Evolutionary conservation across 2,797 vertebrate genomes (phyloP), one percentile per base, ranked within the genome.

Genomic region (Acanthiza pusilla): DNA sequence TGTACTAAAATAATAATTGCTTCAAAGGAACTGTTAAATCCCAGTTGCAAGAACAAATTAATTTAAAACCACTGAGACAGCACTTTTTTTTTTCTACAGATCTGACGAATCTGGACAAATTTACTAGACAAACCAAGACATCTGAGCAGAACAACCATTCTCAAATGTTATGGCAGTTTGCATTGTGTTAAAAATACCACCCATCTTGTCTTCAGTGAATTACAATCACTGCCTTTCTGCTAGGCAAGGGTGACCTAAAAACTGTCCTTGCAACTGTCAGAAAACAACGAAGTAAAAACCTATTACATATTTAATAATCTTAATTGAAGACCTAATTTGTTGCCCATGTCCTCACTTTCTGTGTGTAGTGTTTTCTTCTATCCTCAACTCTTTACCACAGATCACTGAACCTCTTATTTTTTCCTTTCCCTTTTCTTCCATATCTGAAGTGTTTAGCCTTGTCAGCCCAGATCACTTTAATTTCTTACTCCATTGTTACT

Each of bases 1-100:
- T 93, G 95, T 79, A 95, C 70, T 84, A 95, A 96, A 94, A 96
- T 88, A 96, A 91, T 96, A 96, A 97, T 88, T 96, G 94, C 96
- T 95, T 89, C 95, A 95, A 95, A 95, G 95, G 95, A 97, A 93
- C 94, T 92, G 94, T 74, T 96, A 95, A 95, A 93, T 96, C 94
- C 92, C 95, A 90, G 78, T 65, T 23, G 83, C 54, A 36, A 87
- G 60, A 91, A 85, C 75, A 87, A 97, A 96, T 97, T 94, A 96
- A 97, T 97, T 97, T 91, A 75, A 95, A 95, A 92, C 91, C 78
- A 95, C 58, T 3, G 85, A 95, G 93, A 96, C 51, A 73, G 84
- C 51, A 73, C 68, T 91, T 74, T 21, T 50, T 51, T 86, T 94
- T 88, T 95, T 60, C 76, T 63, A 50, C 63, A 81, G 78, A 80